A percentile compares a stretch with the other conserved stretches of the same genome.
Evolutionary conservation across 2,113 vertebrate genomes (phyloP).

Genomic region (Blennius ocellaris): DNA sequence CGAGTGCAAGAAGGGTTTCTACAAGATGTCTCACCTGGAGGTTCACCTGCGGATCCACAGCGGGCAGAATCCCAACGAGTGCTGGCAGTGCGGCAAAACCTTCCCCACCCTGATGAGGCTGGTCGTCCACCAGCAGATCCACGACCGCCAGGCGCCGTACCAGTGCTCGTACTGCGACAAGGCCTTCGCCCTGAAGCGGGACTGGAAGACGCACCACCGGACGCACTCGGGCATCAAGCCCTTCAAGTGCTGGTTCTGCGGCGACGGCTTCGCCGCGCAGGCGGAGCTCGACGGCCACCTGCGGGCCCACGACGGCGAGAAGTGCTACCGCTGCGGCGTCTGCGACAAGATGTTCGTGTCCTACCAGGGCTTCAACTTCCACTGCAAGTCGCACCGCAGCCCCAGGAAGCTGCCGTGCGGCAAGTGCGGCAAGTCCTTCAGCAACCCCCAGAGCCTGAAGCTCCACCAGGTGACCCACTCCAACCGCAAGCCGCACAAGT

Average conservation of each 20-base stretch:
- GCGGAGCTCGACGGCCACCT: constrained; percentile 51
- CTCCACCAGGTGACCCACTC: constrained; percentile 70
- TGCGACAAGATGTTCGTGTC: constrained; percentile 71
- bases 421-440: constrained; percentile 63
- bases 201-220: constrained; percentile 72
- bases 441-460: constrained; percentile 69
- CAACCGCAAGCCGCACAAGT: constrained; percentile 55
- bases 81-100: constrained; percentile 69
- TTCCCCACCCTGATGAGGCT: constrained; percentile 66
- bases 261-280: constrained; percentile 56
- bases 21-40: constrained; percentile 66
- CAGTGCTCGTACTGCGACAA: constrained; percentile 64
- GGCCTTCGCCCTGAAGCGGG: constrained; percentile 64
- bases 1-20: constrained; percentile 59
- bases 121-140: constrained; percentile 67
- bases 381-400: constrained; percentile 51
- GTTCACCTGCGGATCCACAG: constrained; percentile 55
- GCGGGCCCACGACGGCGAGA: constrained; percentile 47
- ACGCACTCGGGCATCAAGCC: constrained; percentile 68
- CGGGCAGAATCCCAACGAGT: constrained; percentile 62
- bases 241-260: constrained; percentile 71
- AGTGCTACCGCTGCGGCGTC: constrained; percentile 60
- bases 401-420: constrained; percentile 50
- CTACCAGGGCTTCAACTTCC: constrained; percentile 72
- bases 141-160: constrained; percentile 56